Evolutionary conservation across 1,140 invertebrate species (phyloP).

Genomic region (Lethocerus indicus): DNA sequence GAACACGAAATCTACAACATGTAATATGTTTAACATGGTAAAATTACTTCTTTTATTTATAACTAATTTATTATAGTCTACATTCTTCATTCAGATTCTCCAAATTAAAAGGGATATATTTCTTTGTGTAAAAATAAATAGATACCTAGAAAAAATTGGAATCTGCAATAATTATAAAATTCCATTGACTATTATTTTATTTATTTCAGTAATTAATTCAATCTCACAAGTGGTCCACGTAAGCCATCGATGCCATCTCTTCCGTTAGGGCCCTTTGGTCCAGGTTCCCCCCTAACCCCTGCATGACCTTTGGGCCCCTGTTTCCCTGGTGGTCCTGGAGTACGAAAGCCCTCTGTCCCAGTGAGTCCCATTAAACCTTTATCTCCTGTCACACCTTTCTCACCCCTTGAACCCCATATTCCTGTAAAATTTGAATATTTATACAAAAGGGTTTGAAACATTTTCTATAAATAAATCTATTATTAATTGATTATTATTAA

Average conservation of each 20-base stretch:
- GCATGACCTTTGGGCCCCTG: neutral
- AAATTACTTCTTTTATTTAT: too few relatives aligned
- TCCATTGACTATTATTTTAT: too few relatives aligned
- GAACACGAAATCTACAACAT: too few relatives aligned
- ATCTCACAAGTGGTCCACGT: too few relatives aligned
- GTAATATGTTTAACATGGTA: too few relatives aligned
- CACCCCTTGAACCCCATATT: neutral
- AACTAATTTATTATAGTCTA: too few relatives aligned
- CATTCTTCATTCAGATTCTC: too few relatives aligned
- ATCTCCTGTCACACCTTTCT: neutral
- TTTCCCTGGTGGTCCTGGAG: neutral
- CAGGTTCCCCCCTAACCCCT: constrained; percentile 10
- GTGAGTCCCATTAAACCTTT: constrained; percentile 1
- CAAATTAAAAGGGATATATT: too few relatives aligned
- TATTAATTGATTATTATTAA: neutral
- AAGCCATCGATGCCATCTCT: constrained; percentile 5
- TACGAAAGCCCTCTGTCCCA: constrained; percentile 3
- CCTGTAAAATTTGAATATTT: neutral
- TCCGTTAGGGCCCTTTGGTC: constrained; percentile 17
- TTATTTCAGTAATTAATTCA: too few relatives aligned
- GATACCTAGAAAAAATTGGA: too few relatives aligned
- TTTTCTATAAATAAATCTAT: neutral
- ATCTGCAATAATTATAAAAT: too few relatives aligned
- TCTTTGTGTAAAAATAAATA: too few relatives aligned
- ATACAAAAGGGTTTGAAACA: neutral